Conservation (phyloP, 2,888 invertebrate genomes). For the Zonitis immaculata region DNA sequence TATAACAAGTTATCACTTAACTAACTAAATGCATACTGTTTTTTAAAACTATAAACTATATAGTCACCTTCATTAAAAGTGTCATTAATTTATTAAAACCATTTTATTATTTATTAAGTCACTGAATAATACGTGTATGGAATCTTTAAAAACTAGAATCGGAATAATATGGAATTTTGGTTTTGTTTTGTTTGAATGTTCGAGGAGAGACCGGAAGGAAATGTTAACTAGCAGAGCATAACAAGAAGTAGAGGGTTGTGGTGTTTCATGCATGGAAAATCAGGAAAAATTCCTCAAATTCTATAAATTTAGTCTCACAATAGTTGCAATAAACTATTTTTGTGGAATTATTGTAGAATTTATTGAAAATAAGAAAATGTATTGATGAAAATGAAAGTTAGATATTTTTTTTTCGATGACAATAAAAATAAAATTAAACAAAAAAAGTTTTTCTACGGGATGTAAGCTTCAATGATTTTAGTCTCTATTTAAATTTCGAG, state of each 20-base stretch:
- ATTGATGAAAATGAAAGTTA: too few relatives aligned
- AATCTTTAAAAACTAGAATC: constrained; percentile 12
- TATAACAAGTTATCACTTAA: constrained; percentile 1
- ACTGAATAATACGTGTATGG: constrained; percentile 18
- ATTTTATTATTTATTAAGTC: constrained; percentile 26
- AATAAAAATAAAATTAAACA: too few relatives aligned
- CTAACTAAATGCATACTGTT: constrained; percentile 19
- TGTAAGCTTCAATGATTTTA: too few relatives aligned
- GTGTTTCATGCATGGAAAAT: constrained; percentile 14
- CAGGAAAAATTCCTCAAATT: too few relatives aligned
- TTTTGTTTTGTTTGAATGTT: constrained; percentile 24
- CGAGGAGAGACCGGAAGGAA: constrained; percentile 46
- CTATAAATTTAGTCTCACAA: too few relatives aligned
- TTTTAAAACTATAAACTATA: too few relatives aligned
- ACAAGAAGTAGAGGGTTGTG: constrained; percentile 34
- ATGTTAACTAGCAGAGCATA: constrained; percentile 48
- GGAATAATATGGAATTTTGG: constrained; percentile 23
- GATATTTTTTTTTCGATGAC: too few relatives aligned
- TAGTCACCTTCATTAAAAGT: constrained; percentile 15
- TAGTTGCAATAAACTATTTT: too few relatives aligned
- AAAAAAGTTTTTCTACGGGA: too few relatives aligned
- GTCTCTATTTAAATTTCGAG: too few relatives aligned
- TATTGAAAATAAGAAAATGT: too few relatives aligned
- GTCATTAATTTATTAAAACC: constrained; percentile 23
- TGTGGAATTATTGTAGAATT: too few relatives aligned